Evolutionary conservation across 1,140 invertebrate genomes (phyloP), one percentile per base, ranked within the genome.

Genomic region (Lordiphosa stackelbergi): DNA sequence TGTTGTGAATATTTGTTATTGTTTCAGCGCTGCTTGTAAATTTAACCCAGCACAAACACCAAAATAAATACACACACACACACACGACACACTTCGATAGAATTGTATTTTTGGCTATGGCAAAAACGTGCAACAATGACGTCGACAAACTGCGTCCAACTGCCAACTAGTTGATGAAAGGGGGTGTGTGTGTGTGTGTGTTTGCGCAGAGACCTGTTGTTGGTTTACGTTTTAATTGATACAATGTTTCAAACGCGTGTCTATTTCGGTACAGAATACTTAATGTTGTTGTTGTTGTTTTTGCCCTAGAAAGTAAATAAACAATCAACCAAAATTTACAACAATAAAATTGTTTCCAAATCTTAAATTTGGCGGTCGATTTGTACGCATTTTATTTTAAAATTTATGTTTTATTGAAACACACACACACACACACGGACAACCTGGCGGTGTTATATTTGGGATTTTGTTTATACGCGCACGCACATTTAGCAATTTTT

Each of bases 61-160:
- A 45, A 40, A 69, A 69, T 55, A 36, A 59, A 70, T 38, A 74
- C 31, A 74, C 31, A 53, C 40, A 69, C 51, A 56, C 11, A 48
- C n/a, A n/a, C n/a, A n/a, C n/a, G n/a, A n/a, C n/a, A n/a, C 22
- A 48, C 40, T 28, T 31, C 31, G 28, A 46, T 46, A 46, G 24
- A 34, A 46, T 46, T 46, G 11, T 46, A 46, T 46, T 46, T 46
- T 46, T 46, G 43, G 43, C 24, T 81, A 79, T 81, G 81, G 75
- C 75, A 81, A 81, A 79, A 79, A 79, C 75, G 75, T 79, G 75
- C 75, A 79, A 72, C 77, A 64, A 83, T 79, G 75, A 79, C 75
- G 75, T 79, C 59, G 74, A 53, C 51, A 59, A 57, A 22, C 38
- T 40, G 34, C 43, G 73, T 69, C 45, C 61, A 79, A 70, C 70